Evolutionary conservation across 2,113 vertebrate genomes (phyloP), one percentile per base, ranked within the genome.

Genomic region (Geothlypis trichas): DNA sequence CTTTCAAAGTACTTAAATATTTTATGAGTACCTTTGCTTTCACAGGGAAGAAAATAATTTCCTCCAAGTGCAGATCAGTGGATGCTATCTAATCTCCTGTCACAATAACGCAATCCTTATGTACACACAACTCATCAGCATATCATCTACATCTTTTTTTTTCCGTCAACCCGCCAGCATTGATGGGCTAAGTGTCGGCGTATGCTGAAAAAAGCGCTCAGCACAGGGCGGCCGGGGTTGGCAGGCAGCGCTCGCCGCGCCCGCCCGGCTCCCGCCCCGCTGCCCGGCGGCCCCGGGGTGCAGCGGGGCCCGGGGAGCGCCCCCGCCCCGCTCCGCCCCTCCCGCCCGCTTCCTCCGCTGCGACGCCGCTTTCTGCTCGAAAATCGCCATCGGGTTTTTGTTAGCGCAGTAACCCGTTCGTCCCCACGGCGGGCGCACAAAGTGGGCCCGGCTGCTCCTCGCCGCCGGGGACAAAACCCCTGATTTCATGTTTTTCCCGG

Each of bases 321-420:
- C 66, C 49, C 66, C 47, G 28, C 39, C 47, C 74, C 74, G 28
- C 39, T 39, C 74, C 74, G 39, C 39, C 57, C 73, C 54, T 19
- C 13, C 49, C 37, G 73, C 66, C 91, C 68, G 80, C 83, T 94
- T 88, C 93, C 96, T 65, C 85, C 15, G 81, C 87, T 12, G 81
- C 72, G 68, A 22, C 62, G n/a, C 19, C 19, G 47, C 89, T 84
- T 18, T 8, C 77, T 21, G 68, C 91, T 74, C 73, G 46, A 84
- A 78, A 68, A 72, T 30, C 62, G 67, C 83, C 84, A 93, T 91
- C 76, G 90, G 91, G 86, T 79, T 93, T 95, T 93, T 85, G 90
- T 95, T 92, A 88, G 79, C 80, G 49, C 58, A 17, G 87, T 88
- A 94, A 94, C 95, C 84, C 89, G 23, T 88, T 96, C 95, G 44